Evolutionary conservation across 2,888 invertebrate genomes (phyloP), one percentile per base, ranked within the genome.

Genomic region (Dasysyrphus albostriatus): DNA sequence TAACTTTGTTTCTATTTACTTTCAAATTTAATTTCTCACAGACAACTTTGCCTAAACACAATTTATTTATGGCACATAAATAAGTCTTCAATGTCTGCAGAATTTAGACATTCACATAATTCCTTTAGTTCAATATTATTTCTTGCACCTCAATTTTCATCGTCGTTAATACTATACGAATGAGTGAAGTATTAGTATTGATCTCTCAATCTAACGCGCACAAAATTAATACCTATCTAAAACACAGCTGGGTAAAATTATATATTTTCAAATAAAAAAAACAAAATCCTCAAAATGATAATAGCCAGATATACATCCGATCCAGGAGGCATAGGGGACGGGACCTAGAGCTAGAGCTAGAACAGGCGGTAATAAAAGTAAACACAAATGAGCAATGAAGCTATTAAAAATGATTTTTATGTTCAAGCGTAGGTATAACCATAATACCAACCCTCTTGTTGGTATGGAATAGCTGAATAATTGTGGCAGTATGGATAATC

Each of bases 331-430:
- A 14, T 9, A 24, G 24, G 24, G 24, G 24, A 24, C 24, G 42
- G n/a, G n/a, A n/a, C n/a, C n/a, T n/a, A n/a, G n/a, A 14, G 2
- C n/a, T 24, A 24, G 24, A 44, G 7, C 44, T 44, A n/a, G 44
- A 44, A 44, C n/a, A 44, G 14, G 44, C 14, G 44, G 7, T 6
- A 51, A 51, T 49, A 69, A 78, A 63, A 79, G 58, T 73, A 44
- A 65, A 82, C 24, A 61, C 63, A 72, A 82, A 77, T 77, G 82
- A 51, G 70, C 70, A 39, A 70, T 42, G 77, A 42, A 56, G 56
- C 47, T 54, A 56, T 72, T 72, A 51, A 72, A 34, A 70, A 42
- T 14, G 56, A 49, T 77, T 77, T 63, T 82, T 51, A 65, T 77
- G 72, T 59, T 65, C 47, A 14, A 65, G 12, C 34, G 65, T 47